Evolutionary conservation across 1,140 invertebrate species (phyloP).

Genomic region (Nebria ingens): DNA sequence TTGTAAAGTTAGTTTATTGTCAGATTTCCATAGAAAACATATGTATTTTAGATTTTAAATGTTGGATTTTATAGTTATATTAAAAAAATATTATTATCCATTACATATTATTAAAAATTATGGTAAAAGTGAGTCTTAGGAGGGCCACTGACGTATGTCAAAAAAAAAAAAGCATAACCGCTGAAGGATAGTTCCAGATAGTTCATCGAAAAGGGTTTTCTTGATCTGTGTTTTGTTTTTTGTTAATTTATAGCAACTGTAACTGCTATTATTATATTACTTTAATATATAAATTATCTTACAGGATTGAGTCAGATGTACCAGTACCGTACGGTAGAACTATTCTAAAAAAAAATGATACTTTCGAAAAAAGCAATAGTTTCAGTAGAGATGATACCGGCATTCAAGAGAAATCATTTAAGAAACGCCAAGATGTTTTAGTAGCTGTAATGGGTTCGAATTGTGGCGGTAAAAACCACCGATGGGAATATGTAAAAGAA

Average conservation of each 20-base stretch:
- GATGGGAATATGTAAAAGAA: constrained; percentile 48
- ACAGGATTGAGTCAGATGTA: constrained; percentile 51
- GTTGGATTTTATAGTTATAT: too few species aligned
- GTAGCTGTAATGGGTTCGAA: constrained; percentile 53
- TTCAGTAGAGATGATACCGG: constrained; percentile 18
- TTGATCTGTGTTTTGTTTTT: too few species aligned
- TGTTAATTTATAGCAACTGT: constrained; percentile 1
- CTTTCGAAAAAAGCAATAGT: constrained; percentile 14
- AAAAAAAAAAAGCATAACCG: too few species aligned
- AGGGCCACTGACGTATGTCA: too few species aligned
- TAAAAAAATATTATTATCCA: too few species aligned
- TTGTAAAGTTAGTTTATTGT: constrained; percentile 4
- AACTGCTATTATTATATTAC: too few species aligned
- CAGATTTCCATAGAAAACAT: too few species aligned
- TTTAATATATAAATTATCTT: too few species aligned
- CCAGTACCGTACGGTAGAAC: constrained; percentile 57
- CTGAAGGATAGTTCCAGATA: too few species aligned
- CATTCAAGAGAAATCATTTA: constrained; percentile 20
- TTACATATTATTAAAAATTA: too few species aligned
- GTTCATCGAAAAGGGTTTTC: background rate
- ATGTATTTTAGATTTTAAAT: too few species aligned
- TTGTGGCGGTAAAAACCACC: constrained; percentile 40
- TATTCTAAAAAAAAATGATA: constrained; percentile 25
- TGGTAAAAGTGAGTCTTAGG: too few species aligned
- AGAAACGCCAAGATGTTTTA: constrained; percentile 35